Evolutionary conservation across 37 sponge, comb jelly and placozoan genomes (phyloP).

Genomic region (Petrosia ficiformis): DNA sequence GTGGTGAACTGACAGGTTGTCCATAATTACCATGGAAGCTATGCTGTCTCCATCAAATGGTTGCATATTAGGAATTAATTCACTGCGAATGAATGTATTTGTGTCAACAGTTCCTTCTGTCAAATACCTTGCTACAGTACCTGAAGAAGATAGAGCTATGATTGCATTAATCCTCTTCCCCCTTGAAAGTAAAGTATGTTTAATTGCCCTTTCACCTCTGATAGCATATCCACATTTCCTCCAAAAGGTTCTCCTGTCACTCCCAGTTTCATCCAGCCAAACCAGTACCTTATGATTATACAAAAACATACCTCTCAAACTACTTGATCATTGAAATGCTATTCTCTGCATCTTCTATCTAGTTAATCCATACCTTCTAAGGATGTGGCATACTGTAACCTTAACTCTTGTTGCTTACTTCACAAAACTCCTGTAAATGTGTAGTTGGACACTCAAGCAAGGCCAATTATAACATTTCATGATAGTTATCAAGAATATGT

Average conservation of each 20-base stretch:
- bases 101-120: constrained; percentile 16
- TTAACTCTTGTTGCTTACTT: neutral
- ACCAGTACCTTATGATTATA: constrained; percentile 5
- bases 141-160: constrained; percentile 35
- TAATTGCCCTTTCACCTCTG: constrained; percentile 2
- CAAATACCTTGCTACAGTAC: constrained; percentile 18
- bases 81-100: constrained; percentile 26
- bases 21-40: constrained; percentile 27
- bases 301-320: constrained; percentile 1
- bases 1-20: constrained; percentile 40
- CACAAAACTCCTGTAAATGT: constrained; percentile 10
- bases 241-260: constrained; percentile 18
- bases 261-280: constrained; percentile 34
- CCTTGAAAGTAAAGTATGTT: neutral
- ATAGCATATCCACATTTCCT: constrained; percentile 28
- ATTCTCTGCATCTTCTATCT: constrained; percentile 12
- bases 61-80: constrained; percentile 34
- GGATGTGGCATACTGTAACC: constrained; percentile 6
- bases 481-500: constrained; percentile 10
- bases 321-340: constrained; percentile 9
- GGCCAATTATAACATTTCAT: constrained; percentile 7
- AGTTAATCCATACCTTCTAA: constrained; percentile 12
- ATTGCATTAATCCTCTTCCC: constrained; percentile 28
- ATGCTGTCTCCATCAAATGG: constrained; percentile 34
- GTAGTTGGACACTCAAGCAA: neutral